Percentiles rank a stretch among this genome's conserved stretches.
Conservation (phyloP, 2,888 invertebrate genomes). For the Odontomyia ornata region DNA sequence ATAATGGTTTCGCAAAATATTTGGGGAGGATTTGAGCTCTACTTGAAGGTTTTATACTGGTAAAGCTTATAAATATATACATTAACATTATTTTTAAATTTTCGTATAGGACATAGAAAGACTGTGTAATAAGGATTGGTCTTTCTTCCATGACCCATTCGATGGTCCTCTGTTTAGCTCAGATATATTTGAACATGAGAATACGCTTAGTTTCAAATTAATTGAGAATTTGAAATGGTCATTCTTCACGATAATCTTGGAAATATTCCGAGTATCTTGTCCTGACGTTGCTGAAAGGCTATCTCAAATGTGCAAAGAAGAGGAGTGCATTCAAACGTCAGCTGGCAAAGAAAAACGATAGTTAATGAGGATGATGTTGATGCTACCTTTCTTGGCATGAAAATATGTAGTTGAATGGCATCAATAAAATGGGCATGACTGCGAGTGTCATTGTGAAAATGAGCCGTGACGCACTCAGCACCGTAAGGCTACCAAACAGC, state of each 20-base stretch:
- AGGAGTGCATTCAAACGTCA: neutral
- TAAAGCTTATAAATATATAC: neutral
- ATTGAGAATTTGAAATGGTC: constrained; percentile 20
- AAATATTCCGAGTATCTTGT: constrained; percentile 1
- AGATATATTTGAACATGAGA: neutral
- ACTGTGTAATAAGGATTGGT: constrained; percentile 13
- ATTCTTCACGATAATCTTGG: constrained; percentile 5
- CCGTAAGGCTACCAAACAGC: too few relatives aligned
- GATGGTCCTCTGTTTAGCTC: neutral
- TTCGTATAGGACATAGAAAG: neutral
- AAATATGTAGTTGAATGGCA: neutral
- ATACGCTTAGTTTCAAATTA: constrained; percentile 6
- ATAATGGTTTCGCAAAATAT: constrained; percentile 13
- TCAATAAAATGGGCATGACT: too few relatives aligned
- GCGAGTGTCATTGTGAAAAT: too few relatives aligned
- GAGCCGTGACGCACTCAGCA: too few relatives aligned
- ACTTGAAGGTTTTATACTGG: neutral
- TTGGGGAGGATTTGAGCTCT: neutral
- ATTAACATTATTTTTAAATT: neutral
- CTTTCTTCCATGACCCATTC: constrained; percentile 8
- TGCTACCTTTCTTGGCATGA: neutral
- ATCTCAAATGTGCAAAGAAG: neutral
- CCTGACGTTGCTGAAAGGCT: neutral
- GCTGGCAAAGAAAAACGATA: too few relatives aligned
- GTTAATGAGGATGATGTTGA: neutral